Percentiles rank a stretch among this genome's conserved stretches.
Conservation (phyloP, 2,888 invertebrate genomes). For the Ophion slaviceki region DNA sequence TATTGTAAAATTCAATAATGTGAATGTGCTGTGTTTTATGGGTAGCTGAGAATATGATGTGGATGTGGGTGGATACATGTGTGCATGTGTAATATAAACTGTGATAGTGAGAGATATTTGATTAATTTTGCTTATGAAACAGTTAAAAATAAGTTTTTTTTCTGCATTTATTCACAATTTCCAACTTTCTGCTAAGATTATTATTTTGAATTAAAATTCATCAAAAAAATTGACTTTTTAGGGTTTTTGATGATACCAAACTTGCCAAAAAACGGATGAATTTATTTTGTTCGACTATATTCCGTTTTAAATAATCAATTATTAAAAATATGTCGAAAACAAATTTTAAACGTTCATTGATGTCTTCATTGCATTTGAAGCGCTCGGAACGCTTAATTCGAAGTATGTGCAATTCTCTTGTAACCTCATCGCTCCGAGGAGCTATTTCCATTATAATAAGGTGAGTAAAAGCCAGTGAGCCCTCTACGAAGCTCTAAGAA, state of each 20-base stretch:
- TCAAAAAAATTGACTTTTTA: neutral
- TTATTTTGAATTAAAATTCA: neutral
- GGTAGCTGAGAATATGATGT: neutral
- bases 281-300: neutral
- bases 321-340: neutral
- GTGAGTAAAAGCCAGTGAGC: constrained; percentile 65
- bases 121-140: neutral
- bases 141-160: neutral
- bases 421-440: constrained; percentile 59
- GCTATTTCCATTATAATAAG: constrained; percentile 63
- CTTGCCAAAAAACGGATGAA: neutral
- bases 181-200: neutral
- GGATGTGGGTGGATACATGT: neutral
- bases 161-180: neutral
- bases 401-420: constrained; percentile 46
- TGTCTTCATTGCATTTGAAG: neutral
- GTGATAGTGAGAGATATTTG: neutral
- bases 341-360: neutral
- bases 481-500: constrained; percentile 66
- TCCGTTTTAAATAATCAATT: neutral
- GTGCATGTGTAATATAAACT: neutral
- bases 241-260: neutral
- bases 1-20: neutral
- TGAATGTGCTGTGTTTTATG: neutral
- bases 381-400: neutral